A percentile compares a stretch with the other conserved stretches of the same genome.
phyloP scores from a whole-genome alignment of 1,140 invertebrate genomes.

The Conopomorpha cramerella region DNA sequence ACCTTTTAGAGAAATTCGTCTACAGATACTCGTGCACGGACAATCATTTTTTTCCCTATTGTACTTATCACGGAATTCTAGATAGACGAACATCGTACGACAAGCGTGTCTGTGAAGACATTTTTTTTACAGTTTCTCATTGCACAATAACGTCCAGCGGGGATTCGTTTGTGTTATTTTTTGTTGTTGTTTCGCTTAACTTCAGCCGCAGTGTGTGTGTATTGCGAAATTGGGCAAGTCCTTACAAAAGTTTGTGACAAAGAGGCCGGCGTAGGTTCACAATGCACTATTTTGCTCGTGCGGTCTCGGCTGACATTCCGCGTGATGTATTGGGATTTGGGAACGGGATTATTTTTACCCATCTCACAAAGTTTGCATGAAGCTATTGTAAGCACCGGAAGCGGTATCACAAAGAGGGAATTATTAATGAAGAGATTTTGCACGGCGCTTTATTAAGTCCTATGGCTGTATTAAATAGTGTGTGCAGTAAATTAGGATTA shows the following conservation, averaged over 20 bases:
- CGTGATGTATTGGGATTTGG: conserved; percentile 52
- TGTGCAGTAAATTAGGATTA: too few species aligned
- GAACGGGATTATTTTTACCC: conserved; percentile 55
- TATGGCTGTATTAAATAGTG: too few species aligned
- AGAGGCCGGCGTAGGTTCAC: conserved; percentile 28
- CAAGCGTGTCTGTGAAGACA: background rate
- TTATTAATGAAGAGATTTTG: too few species aligned
- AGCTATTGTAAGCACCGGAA: conserved; percentile 50
- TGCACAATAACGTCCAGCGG: conserved; percentile 4
- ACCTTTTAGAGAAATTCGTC: too few species aligned
- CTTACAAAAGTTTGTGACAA: conserved; percentile 47
- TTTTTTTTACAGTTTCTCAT: background rate
- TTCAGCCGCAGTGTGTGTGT: too few species aligned
- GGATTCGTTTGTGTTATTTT: conserved; percentile 6
- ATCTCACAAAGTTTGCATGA: conserved; percentile 56
- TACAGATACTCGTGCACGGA: too few species aligned
- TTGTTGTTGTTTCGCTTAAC: conserved; percentile 12
- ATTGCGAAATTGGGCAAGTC: conserved; percentile 48
- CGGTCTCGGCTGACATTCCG: conserved; percentile 52
- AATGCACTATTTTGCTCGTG: conserved; percentile 57
- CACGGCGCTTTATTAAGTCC: too few species aligned
- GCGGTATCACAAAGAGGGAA: conserved; percentile 45
- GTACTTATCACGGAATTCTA: too few species aligned
- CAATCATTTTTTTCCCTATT: too few species aligned
- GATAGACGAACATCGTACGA: too few species aligned